Evolutionary conservation across 2,113 vertebrate species (phyloP).

Genomic region (Leuciscus idus): DNA sequence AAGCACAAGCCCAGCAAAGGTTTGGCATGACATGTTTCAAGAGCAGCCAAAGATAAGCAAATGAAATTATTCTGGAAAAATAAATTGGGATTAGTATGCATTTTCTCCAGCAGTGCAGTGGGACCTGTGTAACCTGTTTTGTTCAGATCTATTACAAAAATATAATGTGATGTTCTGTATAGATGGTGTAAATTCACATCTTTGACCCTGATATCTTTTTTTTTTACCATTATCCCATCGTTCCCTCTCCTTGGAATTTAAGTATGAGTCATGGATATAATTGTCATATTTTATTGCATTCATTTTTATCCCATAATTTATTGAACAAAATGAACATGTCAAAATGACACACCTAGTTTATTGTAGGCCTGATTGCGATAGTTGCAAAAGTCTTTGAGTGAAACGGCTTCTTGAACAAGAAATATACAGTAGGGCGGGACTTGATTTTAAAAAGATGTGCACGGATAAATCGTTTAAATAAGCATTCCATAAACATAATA

Average conservation of each 20-base stretch:
- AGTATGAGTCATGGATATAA: too few species aligned
- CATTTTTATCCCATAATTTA: too few species aligned
- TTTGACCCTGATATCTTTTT: not conserved
- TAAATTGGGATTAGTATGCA: not conserved
- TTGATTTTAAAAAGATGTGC: too few species aligned
- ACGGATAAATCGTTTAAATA: too few species aligned
- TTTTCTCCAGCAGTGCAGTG: constrained; percentile 37
- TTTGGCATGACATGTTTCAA: not conserved
- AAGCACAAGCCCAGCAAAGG: not conserved
- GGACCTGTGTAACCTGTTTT: constrained; percentile 15
- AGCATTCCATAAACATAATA: too few species aligned
- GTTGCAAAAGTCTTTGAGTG: too few species aligned
- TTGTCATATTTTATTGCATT: too few species aligned
- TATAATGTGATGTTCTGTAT: not conserved
- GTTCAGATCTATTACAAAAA: not conserved
- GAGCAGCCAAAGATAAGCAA: constrained; percentile 17
- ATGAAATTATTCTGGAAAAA: not conserved
- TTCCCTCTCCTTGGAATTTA: not conserved
- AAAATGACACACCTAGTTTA: too few species aligned
- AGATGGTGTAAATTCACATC: not conserved
- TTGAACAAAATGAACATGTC: too few species aligned
- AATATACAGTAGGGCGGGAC: too few species aligned
- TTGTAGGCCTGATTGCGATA: too few species aligned
- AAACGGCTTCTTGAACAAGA: too few species aligned
- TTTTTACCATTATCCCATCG: not conserved